phyloP scores from a whole-genome alignment of 2,113 vertebrate species.

The Cololabis saira region DNA sequence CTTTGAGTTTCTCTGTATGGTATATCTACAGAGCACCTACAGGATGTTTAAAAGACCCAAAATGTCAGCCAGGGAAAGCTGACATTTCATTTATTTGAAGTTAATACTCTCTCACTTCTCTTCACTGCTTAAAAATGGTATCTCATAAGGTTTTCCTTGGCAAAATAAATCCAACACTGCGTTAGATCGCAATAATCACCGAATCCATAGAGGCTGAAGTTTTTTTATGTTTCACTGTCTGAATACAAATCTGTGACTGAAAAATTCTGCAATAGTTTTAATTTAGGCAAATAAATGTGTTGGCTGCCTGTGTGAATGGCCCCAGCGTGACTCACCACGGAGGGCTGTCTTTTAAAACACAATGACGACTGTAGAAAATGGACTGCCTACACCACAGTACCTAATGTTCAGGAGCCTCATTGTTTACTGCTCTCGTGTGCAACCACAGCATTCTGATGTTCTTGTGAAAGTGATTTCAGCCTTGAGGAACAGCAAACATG shows the following conservation, averaged over 20 bases:
- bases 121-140: conserved; percentile 6
- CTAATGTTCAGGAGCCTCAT: not conserved
- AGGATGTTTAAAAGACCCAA: conserved; percentile 5
- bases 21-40: conserved; percentile 5
- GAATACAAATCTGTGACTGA: not conserved
- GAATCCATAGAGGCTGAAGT: not conserved
- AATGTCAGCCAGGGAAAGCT: conserved; percentile 36
- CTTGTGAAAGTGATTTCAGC: conserved; percentile 66
- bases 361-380: too few relatives aligned
- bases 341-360: too few relatives aligned
- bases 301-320: not conserved
- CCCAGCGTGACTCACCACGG: too few relatives aligned
- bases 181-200: not conserved
- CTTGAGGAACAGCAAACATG: conserved; percentile 56
- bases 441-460: not conserved
- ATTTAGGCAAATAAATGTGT: not conserved
- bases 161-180: conserved; percentile 3
- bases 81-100: conserved; percentile 33
- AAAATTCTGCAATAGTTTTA: conserved; percentile 5
- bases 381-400: not conserved
- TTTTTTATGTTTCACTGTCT: not conserved
- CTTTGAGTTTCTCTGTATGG: not conserved
- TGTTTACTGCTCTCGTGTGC: conserved; percentile 18
- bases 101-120: conserved; percentile 26
- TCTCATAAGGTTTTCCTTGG: conserved; percentile 20